These are phyloP conservation scores for Sarcophilus harrisii DNA, from an alignment of 2,797 vertebrate genomes.

Conservation along the genomic window DNA sequence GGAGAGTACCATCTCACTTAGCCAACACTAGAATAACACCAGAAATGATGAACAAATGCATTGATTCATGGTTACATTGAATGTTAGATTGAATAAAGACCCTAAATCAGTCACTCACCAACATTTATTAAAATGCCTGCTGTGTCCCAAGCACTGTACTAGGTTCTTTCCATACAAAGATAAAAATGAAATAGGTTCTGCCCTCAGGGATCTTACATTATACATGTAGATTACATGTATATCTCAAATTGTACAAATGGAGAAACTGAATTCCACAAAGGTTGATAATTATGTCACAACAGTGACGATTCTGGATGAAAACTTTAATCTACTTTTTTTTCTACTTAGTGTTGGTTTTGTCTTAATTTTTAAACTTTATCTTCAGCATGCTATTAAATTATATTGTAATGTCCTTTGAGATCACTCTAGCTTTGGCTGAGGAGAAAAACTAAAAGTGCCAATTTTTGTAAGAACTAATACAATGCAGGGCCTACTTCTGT, in stretches of 20 bases:
- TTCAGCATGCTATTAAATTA: constrained; percentile 31
- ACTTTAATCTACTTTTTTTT: background rate
- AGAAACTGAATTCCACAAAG: background rate
- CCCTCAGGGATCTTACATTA: background rate
- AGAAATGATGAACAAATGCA: background rate
- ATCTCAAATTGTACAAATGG: background rate
- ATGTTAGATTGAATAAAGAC: background rate
- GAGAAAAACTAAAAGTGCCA: constrained; percentile 23
- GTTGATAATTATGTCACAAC: background rate
- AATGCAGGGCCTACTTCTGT: constrained; percentile 17
- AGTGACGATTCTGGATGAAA: constrained; percentile 21
- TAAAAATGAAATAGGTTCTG: background rate
- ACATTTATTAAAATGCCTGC: background rate
- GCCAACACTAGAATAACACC: background rate
- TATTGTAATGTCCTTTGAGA: constrained; percentile 27
- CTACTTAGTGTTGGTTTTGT: background rate
- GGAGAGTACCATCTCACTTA: background rate
- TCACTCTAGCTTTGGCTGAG: constrained; percentile 30
- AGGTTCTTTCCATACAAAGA: background rate
- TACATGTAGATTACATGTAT: background rate
- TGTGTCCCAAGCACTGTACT: no score
- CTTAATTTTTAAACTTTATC: constrained; percentile 43
- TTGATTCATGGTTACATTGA: background rate
- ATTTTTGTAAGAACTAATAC: background rate
- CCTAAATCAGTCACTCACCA: background rate